Base-by-base conservation (phyloP, 2,797 vertebrate species). In the Ptychadena robeensis region DNA sequence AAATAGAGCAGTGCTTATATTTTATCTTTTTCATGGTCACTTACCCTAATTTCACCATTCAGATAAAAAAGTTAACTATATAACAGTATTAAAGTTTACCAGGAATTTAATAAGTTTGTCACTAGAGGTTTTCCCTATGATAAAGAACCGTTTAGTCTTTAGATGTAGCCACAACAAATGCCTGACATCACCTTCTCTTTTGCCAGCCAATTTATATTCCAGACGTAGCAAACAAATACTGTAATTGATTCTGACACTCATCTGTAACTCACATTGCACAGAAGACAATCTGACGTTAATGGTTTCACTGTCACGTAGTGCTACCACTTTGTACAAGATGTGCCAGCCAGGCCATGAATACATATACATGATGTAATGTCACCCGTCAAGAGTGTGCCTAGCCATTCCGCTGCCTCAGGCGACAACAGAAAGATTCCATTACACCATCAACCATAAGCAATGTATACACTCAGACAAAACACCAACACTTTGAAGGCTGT, bases 121-220 rank as follows among this genome's bases (percentile, higher is more conserved):
- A 14, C 38, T n/a, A 9, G 4, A 34, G 18, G 28, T 9, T 35
- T 59, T 3, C 9, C 4, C 31, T 27, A 27, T n/a, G 31, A 6
- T 59, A 32, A 73, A 34, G 34, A 37, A 31, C 34, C 53, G 31
- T 61, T 59, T 59, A 34, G 22, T 73, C 48, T 73, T 73, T 61
- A 59, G 31, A 35, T 35, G 27, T n/a, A n/a, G n/a, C 18, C 11
- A 34, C 37, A 61, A 65, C 65, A 66, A 77, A 44, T 28, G 18
- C 5, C 30, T 63, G 59, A 74, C 57, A 74, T 61, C 34, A 75
- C 22, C 61, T 77, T 44, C 37, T 44, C 63, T 44, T 63, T 15
- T 44, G 37, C 27, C 18, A 66, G 37, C 28, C 40, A 65, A 66
- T 48, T 65, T 65, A 76, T 64, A 76, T 76, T 65, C 74, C 9